Conservation (phyloP, 2,113 vertebrate genomes). For the Pomatostomus ruficeps region DNA sequence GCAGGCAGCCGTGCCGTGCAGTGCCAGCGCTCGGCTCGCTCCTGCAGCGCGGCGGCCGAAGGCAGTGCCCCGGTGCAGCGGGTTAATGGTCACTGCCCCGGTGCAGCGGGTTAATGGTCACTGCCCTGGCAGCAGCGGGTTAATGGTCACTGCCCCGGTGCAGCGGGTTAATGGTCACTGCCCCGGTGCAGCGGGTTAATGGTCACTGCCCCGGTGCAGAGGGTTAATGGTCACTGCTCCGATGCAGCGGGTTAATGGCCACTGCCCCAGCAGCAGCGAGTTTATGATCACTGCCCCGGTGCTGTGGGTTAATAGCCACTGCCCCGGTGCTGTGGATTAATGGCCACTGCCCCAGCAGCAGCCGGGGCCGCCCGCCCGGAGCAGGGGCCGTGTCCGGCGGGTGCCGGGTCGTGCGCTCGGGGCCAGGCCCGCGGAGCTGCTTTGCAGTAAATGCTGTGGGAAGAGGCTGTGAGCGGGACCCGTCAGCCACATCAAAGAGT, state of each 20-base stretch:
- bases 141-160: background rate
- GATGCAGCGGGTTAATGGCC: accelerated
- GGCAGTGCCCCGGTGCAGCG: background rate
- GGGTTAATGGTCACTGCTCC: too few relatives aligned
- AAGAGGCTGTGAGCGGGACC: background rate
- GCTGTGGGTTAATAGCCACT: accelerated
- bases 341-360: background rate
- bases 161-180: accelerated
- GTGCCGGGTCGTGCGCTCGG: accelerated
- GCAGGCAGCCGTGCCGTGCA: accelerated
- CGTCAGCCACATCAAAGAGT: background rate
- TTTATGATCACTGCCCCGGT: too few relatives aligned
- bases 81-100: background rate
- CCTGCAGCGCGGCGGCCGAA: accelerated
- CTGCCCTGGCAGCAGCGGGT: background rate
- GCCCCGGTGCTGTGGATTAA: too few relatives aligned
- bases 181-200: background rate
- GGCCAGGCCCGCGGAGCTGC: background rate
- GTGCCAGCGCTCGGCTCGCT: background rate
- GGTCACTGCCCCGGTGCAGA: accelerated
- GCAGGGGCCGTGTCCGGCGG: accelerated
- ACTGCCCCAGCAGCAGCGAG: too few relatives aligned
- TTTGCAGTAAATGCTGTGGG: background rate
- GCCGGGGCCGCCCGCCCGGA: accelerated
- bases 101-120: accelerated